Evolutionary conservation across 2,113 vertebrate genomes (phyloP).

Genomic region (Bungarus multicinctus): DNA sequence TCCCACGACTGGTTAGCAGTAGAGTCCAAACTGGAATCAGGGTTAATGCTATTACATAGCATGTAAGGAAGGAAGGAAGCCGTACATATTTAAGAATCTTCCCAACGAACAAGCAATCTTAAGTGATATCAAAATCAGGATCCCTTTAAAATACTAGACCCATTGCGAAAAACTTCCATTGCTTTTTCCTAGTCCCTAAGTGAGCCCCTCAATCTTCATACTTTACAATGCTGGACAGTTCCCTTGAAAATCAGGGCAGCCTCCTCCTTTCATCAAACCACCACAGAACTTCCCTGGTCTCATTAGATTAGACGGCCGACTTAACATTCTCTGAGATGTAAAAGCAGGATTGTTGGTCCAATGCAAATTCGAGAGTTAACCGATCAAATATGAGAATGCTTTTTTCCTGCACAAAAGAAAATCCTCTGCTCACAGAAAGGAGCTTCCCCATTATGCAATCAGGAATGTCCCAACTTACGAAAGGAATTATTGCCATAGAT

Average conservation of each 20-base stretch:
- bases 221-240: background rate
- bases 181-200: no score
- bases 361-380: background rate
- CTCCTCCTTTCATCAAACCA: background rate
- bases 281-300: no score
- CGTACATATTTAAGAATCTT: background rate
- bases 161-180: background rate
- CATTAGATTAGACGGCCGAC: background rate
- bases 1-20: no score
- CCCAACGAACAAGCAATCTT: background rate
- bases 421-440: background rate
- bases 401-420: background rate
- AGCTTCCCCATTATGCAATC: background rate
- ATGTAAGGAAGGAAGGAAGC: background rate
- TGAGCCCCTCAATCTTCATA: background rate
- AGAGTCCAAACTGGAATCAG: background rate
- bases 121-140: background rate
- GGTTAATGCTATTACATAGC: background rate
- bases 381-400: background rate
- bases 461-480: background rate
- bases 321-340: background rate
- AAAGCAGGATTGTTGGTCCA: background rate
- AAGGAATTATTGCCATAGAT: background rate
- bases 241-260: background rate
- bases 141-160: background rate